Evolutionary conservation across 2,888 invertebrate genomes (phyloP).

Genomic region (Hydrotaea cyrtoneurina): DNA sequence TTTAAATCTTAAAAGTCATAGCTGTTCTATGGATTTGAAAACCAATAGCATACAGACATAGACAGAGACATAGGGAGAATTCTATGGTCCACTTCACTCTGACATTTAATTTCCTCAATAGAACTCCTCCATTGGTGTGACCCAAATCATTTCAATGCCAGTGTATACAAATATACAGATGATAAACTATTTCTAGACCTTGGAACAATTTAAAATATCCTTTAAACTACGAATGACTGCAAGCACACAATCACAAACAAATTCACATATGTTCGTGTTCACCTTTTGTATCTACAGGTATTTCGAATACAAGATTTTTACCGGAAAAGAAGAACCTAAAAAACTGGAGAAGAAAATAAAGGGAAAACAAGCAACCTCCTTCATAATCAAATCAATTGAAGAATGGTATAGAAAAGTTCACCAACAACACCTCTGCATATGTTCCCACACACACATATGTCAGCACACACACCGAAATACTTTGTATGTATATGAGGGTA

Average conservation of each 20-base stretch:
- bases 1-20: too few relatives aligned
- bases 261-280: background rate
- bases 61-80: background rate
- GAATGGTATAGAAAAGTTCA: background rate
- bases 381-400: background rate
- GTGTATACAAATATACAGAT: background rate
- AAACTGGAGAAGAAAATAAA: too few relatives aligned
- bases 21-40: too few relatives aligned
- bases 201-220: background rate
- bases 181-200: constrained; percentile 1
- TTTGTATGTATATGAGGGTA: too few relatives aligned
- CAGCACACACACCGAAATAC: background rate
- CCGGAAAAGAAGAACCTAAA: background rate
- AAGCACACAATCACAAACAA: background rate
- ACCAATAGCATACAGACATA: too few relatives aligned
- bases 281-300: background rate
- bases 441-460: background rate
- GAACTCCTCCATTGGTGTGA: constrained; percentile 15
- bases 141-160: constrained; percentile 55
- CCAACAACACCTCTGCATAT: background rate
- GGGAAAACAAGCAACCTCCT: background rate
- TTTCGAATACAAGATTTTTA: background rate
- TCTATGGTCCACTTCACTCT: constrained; percentile 26
- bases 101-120: constrained; percentile 56
- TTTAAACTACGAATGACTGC: background rate